A percentile compares a stretch with the other conserved stretches of the same genome.
Conservation (phyloP, 2,113 vertebrate genomes). For the Entomyzon cyanotis region DNA sequence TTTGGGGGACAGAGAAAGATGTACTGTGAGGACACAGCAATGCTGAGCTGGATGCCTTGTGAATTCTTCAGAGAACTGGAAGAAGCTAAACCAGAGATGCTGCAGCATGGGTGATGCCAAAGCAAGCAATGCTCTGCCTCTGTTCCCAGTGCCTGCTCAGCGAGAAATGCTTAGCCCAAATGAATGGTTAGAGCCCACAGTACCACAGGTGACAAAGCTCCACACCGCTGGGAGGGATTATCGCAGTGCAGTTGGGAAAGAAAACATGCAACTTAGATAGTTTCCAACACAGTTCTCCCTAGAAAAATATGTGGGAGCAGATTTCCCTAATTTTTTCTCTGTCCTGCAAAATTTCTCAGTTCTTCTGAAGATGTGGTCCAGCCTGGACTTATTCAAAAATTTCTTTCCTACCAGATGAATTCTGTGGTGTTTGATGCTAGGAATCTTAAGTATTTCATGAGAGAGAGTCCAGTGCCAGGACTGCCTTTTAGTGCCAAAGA, state of each 20-base stretch:
- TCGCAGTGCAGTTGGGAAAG: fast-evolving
- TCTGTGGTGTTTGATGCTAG: neutral
- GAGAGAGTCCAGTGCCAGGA: neutral
- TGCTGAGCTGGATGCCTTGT: neutral
- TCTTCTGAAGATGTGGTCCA: neutral
- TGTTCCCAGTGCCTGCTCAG: neutral
- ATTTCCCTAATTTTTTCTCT: neutral
- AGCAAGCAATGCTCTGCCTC: neutral
- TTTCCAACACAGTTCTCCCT: neutral
- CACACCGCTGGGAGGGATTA: neutral
- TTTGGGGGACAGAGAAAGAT: neutral
- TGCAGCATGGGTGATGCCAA: fast-evolving
- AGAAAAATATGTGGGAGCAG: neutral
- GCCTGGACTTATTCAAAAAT: neutral
- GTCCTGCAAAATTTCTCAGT: neutral
- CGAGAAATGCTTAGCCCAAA: neutral
- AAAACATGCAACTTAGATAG: neutral
- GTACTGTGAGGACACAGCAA: neutral
- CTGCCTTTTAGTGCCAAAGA: neutral
- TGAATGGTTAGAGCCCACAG: neutral
- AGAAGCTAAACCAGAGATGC: neutral
- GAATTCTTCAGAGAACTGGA: neutral
- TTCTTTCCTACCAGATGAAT: neutral
- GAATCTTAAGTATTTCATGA: neutral
- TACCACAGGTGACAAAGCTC: neutral